These are phyloP conservation scores for Meta bourneti DNA, from an alignment of 2,888 invertebrate genomes.

Conservation along the genomic window DNA sequence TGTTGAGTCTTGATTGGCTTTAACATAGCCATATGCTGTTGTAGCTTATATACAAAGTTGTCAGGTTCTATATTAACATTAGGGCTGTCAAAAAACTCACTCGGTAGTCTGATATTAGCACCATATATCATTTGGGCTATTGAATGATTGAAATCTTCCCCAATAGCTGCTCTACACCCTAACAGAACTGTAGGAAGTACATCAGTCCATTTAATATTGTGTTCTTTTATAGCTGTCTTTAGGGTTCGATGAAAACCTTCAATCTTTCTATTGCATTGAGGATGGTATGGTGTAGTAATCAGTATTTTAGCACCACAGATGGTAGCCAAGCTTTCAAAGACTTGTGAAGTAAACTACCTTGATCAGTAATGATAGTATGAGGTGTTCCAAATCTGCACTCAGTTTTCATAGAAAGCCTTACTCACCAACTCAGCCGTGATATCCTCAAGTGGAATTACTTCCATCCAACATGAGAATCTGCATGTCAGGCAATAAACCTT, in stretches of 20 bases:
- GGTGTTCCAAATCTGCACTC: slow-evolving; percentile 80
- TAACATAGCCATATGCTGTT: too few species aligned
- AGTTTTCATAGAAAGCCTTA: slow-evolving; percentile 79
- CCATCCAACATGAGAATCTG: slow-evolving; percentile 80
- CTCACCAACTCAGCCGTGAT: slow-evolving; percentile 80
- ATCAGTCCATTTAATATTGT: not conserved
- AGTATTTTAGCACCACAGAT: not conserved
- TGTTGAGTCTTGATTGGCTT: too few species aligned
- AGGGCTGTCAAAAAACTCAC: too few species aligned
- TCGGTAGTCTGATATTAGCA: not conserved
- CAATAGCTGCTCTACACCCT: not conserved
- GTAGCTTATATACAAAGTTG: too few species aligned
- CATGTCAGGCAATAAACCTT: slow-evolving; percentile 22
- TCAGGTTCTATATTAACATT: too few species aligned
- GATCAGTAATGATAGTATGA: slow-evolving; percentile 78
- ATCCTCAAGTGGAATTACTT: too few species aligned
- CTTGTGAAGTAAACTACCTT: slow-evolving; percentile 79
- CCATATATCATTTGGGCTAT: too few species aligned
- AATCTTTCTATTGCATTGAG: slow-evolving; percentile 28
- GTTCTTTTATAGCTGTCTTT: too few species aligned
- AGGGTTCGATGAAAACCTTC: too few species aligned
- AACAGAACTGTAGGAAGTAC: not conserved
- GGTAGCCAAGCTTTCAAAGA: not conserved
- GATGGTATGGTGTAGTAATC: slow-evolving; percentile 4
- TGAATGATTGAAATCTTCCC: not conserved